Conservation (phyloP, 2,888 invertebrate genomes). For the Drepana falcataria region DNA sequence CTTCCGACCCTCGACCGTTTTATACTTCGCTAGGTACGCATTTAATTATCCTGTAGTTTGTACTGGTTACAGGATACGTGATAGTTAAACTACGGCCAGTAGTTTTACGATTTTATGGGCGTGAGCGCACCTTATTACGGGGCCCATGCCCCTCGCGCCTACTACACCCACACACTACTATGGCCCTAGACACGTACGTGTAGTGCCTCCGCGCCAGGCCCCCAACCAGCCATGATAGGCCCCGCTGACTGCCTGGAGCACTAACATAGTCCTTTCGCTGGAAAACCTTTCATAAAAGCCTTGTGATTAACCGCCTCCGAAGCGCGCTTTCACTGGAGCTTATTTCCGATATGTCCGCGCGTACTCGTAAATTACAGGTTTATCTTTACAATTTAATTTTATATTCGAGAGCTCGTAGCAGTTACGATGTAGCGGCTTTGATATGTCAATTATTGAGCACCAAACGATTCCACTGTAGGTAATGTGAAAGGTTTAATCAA, state of each 20-base stretch:
- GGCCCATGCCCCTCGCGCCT: too few relatives aligned
- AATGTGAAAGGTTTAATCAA: neutral
- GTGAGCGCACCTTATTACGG: too few relatives aligned
- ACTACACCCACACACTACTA: too few relatives aligned
- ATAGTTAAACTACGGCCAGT: too few relatives aligned
- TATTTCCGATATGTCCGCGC: slow-evolving; percentile 21
- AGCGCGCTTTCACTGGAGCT: neutral
- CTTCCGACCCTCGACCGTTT: neutral
- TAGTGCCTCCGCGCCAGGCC: too few relatives aligned
- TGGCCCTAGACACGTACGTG: too few relatives aligned
- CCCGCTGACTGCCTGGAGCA: too few relatives aligned
- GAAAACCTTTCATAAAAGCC: neutral
- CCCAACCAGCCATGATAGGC: too few relatives aligned
- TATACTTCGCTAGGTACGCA: neutral
- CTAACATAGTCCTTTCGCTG: too few relatives aligned
- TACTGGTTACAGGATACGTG: neutral
- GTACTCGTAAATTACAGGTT: slow-evolving; percentile 18
- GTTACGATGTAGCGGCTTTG: neutral
- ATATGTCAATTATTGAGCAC: neutral
- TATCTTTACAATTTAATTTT: slow-evolving; percentile 22
- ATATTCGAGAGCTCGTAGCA: slow-evolving; percentile 4
- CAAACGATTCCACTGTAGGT: neutral
- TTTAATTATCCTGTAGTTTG: neutral
- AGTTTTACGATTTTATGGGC: too few relatives aligned
- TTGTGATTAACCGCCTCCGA: neutral